phyloP scores from a whole-genome alignment of 2,888 invertebrate genomes.

The Caenorhabditis sinica region DNA sequence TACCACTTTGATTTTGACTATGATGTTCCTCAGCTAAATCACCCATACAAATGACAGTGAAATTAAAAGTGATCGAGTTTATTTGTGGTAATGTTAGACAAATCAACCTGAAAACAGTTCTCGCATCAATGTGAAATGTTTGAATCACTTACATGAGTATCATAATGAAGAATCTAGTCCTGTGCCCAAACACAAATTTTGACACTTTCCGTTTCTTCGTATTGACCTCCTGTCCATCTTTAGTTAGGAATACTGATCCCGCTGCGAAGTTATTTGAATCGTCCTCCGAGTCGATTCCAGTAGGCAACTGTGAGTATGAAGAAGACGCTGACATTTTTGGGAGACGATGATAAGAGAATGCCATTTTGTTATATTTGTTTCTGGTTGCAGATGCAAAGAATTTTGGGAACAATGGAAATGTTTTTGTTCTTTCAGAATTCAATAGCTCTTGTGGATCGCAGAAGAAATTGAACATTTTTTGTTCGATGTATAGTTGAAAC shows the following conservation, averaged over 20 bases:
- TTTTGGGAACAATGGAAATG: conserved; percentile 15
- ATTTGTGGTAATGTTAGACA: conserved; percentile 53
- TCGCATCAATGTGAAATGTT: not conserved
- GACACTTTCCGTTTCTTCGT: conserved; percentile 14
- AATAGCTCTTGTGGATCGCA: no score
- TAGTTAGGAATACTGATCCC: not conserved
- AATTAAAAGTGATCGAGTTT: conserved; percentile 60
- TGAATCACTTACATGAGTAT: conserved; percentile 2
- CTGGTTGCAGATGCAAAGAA: not conserved
- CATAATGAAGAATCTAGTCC: conserved; percentile 12
- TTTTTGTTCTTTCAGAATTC: not conserved
- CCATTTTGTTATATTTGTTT: conserved; percentile 6
- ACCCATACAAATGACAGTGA: conserved; percentile 70
- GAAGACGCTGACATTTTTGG: conserved; percentile 1
- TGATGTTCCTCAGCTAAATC: conserved; percentile 39
- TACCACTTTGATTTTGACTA: conserved; percentile 18
- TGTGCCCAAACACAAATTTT: conserved; percentile 2
- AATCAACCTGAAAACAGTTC: conserved; percentile 25
- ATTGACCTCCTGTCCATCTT: not conserved
- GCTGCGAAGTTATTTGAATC: not conserved
- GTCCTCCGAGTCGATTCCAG: not conserved
- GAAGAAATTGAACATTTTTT: no score
- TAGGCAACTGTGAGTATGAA: conserved; percentile 1
- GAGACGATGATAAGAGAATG: conserved; percentile 8
- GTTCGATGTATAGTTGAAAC: no score